These are phyloP conservation scores for Peromyscus maniculatus DNA, from an alignment of 2,113 vertebrate genomes.

Conservation along the genomic window DNA sequence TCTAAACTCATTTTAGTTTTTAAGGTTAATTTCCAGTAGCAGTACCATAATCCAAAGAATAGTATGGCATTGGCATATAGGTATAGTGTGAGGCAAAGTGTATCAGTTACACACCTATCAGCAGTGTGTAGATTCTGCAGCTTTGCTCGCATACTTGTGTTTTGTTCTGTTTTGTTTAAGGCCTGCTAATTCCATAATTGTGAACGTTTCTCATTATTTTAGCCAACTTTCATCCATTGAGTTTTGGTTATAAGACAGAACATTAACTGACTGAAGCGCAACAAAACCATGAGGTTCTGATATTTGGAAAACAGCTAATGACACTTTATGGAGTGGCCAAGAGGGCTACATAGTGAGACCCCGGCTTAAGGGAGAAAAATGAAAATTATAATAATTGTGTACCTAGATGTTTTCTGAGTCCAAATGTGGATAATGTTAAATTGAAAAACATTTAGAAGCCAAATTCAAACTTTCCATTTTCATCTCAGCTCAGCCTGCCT, in stretches of 20 bases:
- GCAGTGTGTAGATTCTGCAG: background rate
- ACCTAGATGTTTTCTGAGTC: background rate
- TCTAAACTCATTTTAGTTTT: slow-evolving; percentile 35
- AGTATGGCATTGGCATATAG: background rate
- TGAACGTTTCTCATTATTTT: background rate
- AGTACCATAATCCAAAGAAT: background rate
- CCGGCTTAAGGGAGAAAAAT: slow-evolving; percentile 9
- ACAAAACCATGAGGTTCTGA: background rate
- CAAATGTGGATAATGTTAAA: slow-evolving; percentile 28
- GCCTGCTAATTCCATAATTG: slow-evolving; percentile 3
- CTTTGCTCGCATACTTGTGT: background rate
- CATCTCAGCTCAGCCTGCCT: background rate
- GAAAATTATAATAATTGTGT: background rate
- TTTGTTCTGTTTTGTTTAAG: background rate
- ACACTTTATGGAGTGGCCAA: background rate
- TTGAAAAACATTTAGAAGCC: background rate
- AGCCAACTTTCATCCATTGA: background rate
- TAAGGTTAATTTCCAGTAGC: slow-evolving; percentile 31
- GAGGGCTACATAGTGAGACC: background rate
- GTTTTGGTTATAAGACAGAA: background rate
- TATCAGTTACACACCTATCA: background rate
- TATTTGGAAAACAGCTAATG: background rate
- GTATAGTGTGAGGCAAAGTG: background rate
- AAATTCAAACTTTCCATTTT: slow-evolving; percentile 53
- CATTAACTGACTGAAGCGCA: background rate